phyloP scores from a whole-genome alignment of 2,113 vertebrate species.

The Formicarius rufipectus region DNA sequence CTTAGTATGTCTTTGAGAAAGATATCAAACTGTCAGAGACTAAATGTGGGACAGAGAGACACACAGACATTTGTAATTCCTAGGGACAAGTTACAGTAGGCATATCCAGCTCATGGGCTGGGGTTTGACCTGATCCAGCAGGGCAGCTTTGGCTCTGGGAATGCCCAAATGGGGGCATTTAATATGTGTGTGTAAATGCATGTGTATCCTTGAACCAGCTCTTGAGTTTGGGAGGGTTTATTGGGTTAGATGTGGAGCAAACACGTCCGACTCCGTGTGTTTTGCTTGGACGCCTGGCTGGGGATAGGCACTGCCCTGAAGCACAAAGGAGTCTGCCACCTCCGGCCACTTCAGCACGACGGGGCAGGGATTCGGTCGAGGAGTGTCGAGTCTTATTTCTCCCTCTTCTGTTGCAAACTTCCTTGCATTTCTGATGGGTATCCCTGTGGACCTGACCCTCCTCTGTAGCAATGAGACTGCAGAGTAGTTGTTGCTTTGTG shows the following conservation, averaged over 20 bases:
- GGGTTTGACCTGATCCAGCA: neutral
- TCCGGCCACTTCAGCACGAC: neutral
- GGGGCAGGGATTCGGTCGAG: neutral
- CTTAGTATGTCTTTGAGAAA: neutral
- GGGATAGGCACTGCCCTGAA: neutral
- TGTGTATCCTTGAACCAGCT: neutral
- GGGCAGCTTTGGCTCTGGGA: neutral
- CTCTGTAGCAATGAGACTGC: neutral
- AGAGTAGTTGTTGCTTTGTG: neutral
- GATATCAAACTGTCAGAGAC: neutral
- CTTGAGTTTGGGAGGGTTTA: neutral
- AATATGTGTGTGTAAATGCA: neutral
- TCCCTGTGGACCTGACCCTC: neutral
- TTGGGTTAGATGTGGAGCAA: neutral
- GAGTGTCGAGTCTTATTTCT: neutral
- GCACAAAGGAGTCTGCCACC: neutral
- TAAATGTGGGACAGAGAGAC: neutral
- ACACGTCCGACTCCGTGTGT: accelerated
- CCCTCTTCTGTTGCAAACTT: neutral
- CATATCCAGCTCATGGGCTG: neutral
- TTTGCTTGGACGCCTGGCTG: constrained; percentile 20
- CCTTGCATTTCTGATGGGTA: neutral
- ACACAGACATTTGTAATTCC: neutral
- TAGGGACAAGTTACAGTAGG: neutral
- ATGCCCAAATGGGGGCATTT: neutral